These are phyloP conservation scores for Axis porcinus DNA, from an alignment of 2,113 vertebrate species.

Conservation along the genomic window DNA sequence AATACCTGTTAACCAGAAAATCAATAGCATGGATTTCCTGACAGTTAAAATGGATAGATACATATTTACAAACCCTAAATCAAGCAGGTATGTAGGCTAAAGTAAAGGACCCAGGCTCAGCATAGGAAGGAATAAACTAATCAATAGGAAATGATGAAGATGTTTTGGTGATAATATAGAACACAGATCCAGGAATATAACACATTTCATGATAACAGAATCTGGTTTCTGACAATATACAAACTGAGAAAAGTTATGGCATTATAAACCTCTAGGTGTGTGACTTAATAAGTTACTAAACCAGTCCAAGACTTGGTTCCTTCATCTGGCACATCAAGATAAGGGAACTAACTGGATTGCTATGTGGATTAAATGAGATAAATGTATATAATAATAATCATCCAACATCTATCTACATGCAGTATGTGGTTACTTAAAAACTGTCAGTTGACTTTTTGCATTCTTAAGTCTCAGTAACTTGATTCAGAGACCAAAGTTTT, in stretches of 20 bases:
- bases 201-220: not conserved
- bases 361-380: not conserved
- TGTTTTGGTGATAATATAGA: not conserved
- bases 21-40: constrained; percentile 50
- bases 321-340: not conserved
- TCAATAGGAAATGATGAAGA: not conserved
- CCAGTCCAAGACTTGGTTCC: not conserved
- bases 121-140: not conserved
- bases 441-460: not conserved
- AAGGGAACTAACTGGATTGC: not conserved
- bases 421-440: not conserved
- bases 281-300: not conserved
- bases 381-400: not conserved
- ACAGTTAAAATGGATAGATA: constrained; percentile 44
- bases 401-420: not conserved
- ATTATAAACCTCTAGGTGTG: not conserved
- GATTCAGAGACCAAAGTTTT: not conserved
- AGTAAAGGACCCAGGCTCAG: not conserved
- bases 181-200: not conserved
- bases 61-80: constrained; percentile 44
- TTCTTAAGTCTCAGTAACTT: not conserved
- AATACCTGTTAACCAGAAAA: constrained; percentile 48
- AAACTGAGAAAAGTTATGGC: not conserved
- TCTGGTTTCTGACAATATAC: not conserved
- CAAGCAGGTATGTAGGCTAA: not conserved